Evolutionary conservation across 2,888 invertebrate species (phyloP).

Genomic region (Sycophila texana): DNA sequence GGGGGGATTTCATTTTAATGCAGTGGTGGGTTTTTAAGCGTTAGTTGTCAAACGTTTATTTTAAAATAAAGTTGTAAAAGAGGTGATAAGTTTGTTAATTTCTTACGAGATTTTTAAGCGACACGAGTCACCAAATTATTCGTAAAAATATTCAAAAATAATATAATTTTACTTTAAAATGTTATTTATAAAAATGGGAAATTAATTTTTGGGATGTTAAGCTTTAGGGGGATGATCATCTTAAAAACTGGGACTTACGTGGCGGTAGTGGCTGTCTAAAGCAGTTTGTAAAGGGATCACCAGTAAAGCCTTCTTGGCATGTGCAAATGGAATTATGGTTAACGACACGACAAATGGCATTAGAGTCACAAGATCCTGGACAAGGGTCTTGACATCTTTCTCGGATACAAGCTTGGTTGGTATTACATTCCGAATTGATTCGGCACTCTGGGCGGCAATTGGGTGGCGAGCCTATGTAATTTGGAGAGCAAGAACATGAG

Average conservation of each 20-base stretch:
- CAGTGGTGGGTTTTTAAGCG: neutral
- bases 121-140: too few species aligned
- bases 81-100: neutral
- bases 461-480: constrained; percentile 87
- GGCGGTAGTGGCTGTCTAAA: constrained; percentile 27
- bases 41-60: too few species aligned
- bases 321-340: constrained; percentile 86
- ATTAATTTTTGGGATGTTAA: too few species aligned
- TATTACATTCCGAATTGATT: constrained; percentile 85
- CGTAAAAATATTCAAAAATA: too few species aligned
- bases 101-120: neutral
- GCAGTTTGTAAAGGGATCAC: constrained; percentile 83
- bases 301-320: constrained; percentile 83
- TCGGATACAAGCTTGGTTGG: constrained; percentile 84
- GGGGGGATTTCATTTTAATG: neutral
- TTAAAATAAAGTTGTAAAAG: neutral
- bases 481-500: constrained; percentile 85
- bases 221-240: too few species aligned
- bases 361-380: constrained; percentile 85
- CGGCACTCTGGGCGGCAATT: constrained; percentile 88
- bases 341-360: constrained; percentile 81
- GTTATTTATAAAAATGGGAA: too few species aligned
- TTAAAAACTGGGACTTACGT: constrained; percentile 46
- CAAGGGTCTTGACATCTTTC: constrained; percentile 90
- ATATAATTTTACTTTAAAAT: too few species aligned